Evolutionary conservation across 2,888 invertebrate genomes (phyloP).

Genomic region (Acrobasis suavella): DNA sequence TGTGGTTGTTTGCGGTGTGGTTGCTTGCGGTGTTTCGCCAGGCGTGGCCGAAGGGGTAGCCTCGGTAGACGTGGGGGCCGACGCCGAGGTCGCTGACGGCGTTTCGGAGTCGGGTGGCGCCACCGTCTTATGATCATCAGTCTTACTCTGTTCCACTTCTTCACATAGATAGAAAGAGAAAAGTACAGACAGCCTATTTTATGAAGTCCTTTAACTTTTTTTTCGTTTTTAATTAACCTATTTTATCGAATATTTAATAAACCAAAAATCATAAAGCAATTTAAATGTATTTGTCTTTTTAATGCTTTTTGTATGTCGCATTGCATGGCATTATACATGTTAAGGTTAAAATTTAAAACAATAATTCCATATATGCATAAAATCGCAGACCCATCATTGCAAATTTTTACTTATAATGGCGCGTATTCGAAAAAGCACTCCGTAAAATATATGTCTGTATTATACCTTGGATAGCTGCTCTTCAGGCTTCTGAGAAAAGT

Average conservation of each 20-base stretch:
- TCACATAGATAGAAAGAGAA: conserved; percentile 43
- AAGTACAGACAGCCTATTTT: conserved; percentile 36
- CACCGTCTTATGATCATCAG: conserved; percentile 37
- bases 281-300: no score
- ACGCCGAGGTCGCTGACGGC: conserved; percentile 19
- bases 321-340: no score
- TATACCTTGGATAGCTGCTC: conserved; percentile 4
- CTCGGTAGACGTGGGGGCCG: conserved; percentile 7
- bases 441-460: neutral
- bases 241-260: no score
- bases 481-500: conserved; percentile 45
- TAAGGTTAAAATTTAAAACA: no score
- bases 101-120: conserved; percentile 5
- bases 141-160: conserved; percentile 59
- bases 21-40: neutral
- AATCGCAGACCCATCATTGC: no score
- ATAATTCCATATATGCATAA: no score
- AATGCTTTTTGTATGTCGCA: no score
- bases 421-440: conserved; percentile 6
- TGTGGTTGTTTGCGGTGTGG: neutral
- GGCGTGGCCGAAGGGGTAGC: neutral
- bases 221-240: no score
- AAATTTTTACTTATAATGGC: no score
- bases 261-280: no score
- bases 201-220: conserved; percentile 6